phyloP scores from a whole-genome alignment of 2,888 invertebrate species.

The Anthrax anthrax region DNA sequence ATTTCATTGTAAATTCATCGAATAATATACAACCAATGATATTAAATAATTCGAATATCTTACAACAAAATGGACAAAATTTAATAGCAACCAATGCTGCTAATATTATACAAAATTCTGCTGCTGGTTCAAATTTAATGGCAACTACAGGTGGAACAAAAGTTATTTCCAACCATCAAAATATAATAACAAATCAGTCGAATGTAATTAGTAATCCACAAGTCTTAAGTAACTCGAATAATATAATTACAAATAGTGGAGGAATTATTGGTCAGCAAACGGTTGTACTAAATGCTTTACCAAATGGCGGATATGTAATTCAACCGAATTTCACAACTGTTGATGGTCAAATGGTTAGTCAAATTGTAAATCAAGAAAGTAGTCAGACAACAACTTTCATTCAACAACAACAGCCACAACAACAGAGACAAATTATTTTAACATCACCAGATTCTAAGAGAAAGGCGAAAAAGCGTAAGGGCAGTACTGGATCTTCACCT shows the following conservation, averaged over 20 bases:
- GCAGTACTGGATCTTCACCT: slow-evolving; percentile 25
- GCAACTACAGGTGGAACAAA: slow-evolving; percentile 17
- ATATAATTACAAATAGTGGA: slow-evolving; percentile 16
- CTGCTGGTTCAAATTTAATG: slow-evolving; percentile 7
- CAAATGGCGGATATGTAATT: slow-evolving; percentile 62
- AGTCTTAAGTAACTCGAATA: neutral
- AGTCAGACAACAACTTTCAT: slow-evolving; percentile 12
- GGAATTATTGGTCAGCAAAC: slow-evolving; percentile 56
- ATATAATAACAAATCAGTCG: slow-evolving; percentile 8
- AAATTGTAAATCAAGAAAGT: slow-evolving; percentile 39
- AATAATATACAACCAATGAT: slow-evolving; percentile 18
- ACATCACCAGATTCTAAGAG: slow-evolving; percentile 58
- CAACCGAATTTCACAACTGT: slow-evolving; percentile 57
- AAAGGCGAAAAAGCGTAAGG: slow-evolving; percentile 60
- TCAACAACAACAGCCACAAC: slow-evolving; percentile 20
- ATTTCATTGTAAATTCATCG: slow-evolving; percentile 18
- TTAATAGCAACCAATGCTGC: slow-evolving; percentile 11
- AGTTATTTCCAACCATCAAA: slow-evolving; percentile 15
- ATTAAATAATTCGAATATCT: slow-evolving; percentile 10
- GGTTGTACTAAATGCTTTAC: slow-evolving; percentile 66
- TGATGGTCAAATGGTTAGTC: slow-evolving; percentile 54
- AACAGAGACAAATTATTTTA: slow-evolving; percentile 27
- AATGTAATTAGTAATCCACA: too few species aligned
- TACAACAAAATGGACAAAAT: slow-evolving; percentile 15
- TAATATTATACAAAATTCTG: slow-evolving; percentile 10